phyloP scores from a whole-genome alignment of 2,113 vertebrate species.

The Sturnira hondurensis region DNA sequence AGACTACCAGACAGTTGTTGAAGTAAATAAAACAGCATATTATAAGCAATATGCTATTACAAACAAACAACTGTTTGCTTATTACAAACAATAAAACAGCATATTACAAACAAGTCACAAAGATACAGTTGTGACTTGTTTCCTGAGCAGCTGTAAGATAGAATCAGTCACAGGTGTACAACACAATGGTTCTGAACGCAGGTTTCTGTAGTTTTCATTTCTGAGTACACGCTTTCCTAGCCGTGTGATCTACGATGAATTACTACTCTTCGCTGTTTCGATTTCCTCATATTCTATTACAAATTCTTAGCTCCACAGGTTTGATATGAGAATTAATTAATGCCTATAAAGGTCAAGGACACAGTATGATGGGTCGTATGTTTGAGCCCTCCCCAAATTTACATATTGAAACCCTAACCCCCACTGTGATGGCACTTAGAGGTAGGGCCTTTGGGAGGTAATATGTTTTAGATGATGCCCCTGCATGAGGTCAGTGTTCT shows the following conservation, averaged over 20 bases:
- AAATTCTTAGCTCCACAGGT: neutral
- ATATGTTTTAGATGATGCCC: neutral
- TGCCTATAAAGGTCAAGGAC: neutral
- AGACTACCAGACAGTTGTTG: neutral
- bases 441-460: neutral
- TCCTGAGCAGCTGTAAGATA: neutral
- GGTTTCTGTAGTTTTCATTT: neutral
- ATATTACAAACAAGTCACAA: too few relatives aligned
- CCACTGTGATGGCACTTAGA: neutral
- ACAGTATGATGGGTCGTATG: neutral
- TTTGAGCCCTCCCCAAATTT: neutral
- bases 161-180: neutral
- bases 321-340: neutral
- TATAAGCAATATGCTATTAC: too few relatives aligned
- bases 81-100: neutral
- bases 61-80: too few relatives aligned
- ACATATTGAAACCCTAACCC: neutral
- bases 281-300: neutral
- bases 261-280: neutral
- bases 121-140: neutral
- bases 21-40: neutral
- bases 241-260: neutral
- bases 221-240: neutral
- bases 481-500: neutral
- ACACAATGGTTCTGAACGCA: neutral